Conservation (phyloP, 2,888 invertebrate genomes). For the Nomada flava region DNA sequence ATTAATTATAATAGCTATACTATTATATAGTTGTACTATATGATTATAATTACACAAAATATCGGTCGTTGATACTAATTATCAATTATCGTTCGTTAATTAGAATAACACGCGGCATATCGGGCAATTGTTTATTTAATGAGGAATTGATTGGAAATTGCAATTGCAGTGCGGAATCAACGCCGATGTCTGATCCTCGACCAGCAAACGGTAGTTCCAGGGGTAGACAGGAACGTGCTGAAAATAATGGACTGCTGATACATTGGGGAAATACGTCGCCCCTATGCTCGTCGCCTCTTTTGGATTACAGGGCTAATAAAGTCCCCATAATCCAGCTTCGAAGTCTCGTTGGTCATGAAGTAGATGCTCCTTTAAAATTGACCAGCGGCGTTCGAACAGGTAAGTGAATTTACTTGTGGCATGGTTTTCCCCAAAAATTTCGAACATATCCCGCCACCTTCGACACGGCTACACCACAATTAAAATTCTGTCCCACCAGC, state of each 20-base stretch:
- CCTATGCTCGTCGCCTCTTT: slow-evolving; percentile 28
- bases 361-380: not conserved
- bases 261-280: slow-evolving; percentile 56
- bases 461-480: not conserved
- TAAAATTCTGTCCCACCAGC: not conserved
- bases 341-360: not conserved
- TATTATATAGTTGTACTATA: no score
- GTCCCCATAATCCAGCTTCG: slow-evolving; percentile 46
- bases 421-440: not conserved
- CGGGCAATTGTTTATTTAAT: not conserved
- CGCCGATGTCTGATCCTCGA: not conserved
- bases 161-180: not conserved
- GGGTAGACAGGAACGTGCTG: slow-evolving; percentile 35
- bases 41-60: no score
- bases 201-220: not conserved
- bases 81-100: not conserved
- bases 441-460: not conserved
- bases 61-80: not conserved
- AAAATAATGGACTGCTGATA: slow-evolving; percentile 57
- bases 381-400: not conserved
- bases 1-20: no score
- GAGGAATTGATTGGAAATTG: not conserved
- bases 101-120: no score
- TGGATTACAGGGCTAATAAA: slow-evolving; percentile 75
- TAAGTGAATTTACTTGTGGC: not conserved